phyloP scores from a whole-genome alignment of 1,140 invertebrate genomes.

The Metopolophium dirhodum region DNA sequence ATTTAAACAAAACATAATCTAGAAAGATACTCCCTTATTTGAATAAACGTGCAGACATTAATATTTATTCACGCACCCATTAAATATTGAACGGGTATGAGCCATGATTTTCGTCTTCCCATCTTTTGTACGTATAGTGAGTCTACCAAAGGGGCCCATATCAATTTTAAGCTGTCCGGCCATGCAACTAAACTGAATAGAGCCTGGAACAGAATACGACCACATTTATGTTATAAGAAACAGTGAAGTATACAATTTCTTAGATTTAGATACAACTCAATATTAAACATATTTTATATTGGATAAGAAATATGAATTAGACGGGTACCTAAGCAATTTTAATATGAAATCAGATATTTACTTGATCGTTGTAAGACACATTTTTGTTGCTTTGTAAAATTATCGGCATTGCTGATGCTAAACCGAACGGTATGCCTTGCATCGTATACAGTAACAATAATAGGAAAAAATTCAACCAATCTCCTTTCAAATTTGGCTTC shows the following conservation, averaged over 20 bases:
- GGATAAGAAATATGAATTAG: background rate
- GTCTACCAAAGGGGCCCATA: constrained; percentile 99
- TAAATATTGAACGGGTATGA: constrained; percentile 84
- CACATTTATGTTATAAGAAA: background rate
- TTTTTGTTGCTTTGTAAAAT: constrained; percentile 88
- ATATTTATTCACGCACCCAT: constrained; percentile 66
- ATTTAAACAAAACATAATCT: background rate
- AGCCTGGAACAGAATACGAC: constrained; percentile 72
- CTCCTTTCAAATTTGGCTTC: constrained; percentile 61
- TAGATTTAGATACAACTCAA: background rate
- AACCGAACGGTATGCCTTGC: constrained; percentile 94
- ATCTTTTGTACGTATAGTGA: constrained; percentile 82
- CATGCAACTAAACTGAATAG: constrained; percentile 97
- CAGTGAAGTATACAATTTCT: background rate
- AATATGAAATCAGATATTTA: constrained; percentile 60
- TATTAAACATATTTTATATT: background rate
- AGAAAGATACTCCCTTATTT: background rate
- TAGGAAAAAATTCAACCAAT: constrained; percentile 80
- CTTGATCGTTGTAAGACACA: constrained; percentile 88
- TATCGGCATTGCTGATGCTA: constrained; percentile 94
- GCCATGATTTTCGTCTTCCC: constrained; percentile 67
- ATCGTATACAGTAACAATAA: constrained; percentile 91
- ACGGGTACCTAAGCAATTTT: background rate
- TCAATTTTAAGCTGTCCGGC: constrained; percentile 96
- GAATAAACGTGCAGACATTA: background rate